phyloP scores from a whole-genome alignment of 2,888 invertebrate species.

The Fabriciana adippe region DNA sequence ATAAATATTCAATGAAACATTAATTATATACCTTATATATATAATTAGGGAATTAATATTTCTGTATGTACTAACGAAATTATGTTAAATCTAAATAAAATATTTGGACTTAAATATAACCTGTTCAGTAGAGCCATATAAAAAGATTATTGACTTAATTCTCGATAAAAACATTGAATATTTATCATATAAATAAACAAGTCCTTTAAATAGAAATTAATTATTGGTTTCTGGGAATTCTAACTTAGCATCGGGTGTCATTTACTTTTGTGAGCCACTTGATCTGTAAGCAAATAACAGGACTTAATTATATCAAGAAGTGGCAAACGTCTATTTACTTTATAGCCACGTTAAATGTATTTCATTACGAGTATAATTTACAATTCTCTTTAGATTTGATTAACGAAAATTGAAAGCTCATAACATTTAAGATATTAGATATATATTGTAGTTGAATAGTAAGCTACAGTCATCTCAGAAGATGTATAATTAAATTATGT shows the following conservation, averaged over 20 bases:
- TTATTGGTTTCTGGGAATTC: constrained; percentile 22
- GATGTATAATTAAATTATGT: neutral
- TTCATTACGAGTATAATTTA: constrained; percentile 25
- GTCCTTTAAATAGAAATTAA: constrained; percentile 18
- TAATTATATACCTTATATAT: neutral
- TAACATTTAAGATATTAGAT: neutral
- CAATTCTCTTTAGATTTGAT: constrained; percentile 22
- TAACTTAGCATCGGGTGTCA: constrained; percentile 23
- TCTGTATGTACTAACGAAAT: neutral
- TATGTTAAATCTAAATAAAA: neutral
- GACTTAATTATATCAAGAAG: constrained; percentile 27
- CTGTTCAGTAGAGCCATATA: constrained; percentile 1
- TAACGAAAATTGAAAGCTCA: neutral
- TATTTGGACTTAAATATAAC: constrained; percentile 5
- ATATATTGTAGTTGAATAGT: neutral
- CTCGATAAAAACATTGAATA: constrained; percentile 23
- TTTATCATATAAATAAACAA: constrained; percentile 23
- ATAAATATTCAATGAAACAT: neutral
- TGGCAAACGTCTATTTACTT: constrained; percentile 18
- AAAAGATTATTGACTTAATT: constrained; percentile 30
- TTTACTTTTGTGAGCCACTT: constrained; percentile 14
- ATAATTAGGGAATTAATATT: constrained; percentile 1
- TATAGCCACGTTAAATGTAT: constrained; percentile 18
- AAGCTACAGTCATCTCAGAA: neutral
- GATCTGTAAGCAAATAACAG: constrained; percentile 29